These are phyloP conservation scores for Nineta flava DNA, from an alignment of 2,888 invertebrate species.

Conservation along the genomic window DNA sequence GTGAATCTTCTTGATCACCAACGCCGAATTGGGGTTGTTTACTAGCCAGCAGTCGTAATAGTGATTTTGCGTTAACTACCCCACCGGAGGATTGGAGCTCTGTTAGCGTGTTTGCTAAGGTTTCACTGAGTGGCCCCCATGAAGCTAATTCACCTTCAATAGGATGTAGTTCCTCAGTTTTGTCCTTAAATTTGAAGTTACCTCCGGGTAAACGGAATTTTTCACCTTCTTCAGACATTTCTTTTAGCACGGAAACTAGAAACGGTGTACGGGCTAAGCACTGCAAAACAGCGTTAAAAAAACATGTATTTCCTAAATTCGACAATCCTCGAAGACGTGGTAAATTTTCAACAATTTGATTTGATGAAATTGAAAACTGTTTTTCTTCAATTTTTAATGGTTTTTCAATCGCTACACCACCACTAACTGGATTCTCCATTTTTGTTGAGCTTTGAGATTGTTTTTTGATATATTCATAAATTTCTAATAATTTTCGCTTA, in stretches of 20 bases:
- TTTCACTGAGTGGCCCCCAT: conserved; percentile 50
- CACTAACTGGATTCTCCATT: neutral
- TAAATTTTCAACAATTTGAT: conserved; percentile 15
- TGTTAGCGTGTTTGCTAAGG: conserved; percentile 50
- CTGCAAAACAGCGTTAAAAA: conserved; percentile 93
- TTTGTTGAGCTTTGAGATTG: conserved; percentile 18
- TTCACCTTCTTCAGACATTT: conserved; percentile 50
- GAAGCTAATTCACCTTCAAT: conserved; percentile 40
- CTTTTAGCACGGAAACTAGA: conserved; percentile 47
- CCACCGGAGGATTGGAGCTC: conserved; percentile 50
- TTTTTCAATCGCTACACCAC: conserved; percentile 3
- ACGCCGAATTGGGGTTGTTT: conserved; percentile 78
- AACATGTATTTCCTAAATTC: conserved; percentile 93
- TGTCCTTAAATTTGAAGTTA: conserved; percentile 32
- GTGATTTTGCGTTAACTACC: conserved; percentile 45
- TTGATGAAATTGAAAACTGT: neutral
- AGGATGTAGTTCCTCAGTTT: conserved; percentile 15
- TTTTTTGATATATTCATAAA: conserved; percentile 56
- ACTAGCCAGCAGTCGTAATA: conserved; percentile 44
- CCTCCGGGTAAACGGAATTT: conserved; percentile 59
- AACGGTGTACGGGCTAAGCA: conserved; percentile 78
- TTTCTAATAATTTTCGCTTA: conserved; percentile 52
- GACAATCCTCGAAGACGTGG: conserved; percentile 60
- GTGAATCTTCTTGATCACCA: conserved; percentile 92
- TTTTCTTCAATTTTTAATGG: neutral